Conservation (phyloP, 2,797 vertebrate genomes). For the Melanitta fusca region DNA sequence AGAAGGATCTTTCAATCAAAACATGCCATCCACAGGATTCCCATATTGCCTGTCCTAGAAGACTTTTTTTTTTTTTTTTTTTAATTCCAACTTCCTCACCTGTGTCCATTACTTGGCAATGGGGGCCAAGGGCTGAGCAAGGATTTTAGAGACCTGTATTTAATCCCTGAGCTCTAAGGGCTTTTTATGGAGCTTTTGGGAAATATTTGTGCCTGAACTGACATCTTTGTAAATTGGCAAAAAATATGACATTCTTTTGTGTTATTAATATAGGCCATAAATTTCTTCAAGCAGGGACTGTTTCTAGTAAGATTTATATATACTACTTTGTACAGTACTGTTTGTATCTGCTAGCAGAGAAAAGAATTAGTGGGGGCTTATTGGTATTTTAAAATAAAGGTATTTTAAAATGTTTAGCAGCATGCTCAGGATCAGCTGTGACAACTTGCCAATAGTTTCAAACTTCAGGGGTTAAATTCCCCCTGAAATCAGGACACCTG, state of each 20-base stretch:
- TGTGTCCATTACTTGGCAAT: neutral
- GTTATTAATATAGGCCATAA: neutral
- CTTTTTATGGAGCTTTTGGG: neutral
- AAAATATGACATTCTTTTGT: neutral
- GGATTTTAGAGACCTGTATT: neutral
- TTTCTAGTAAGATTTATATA: neutral
- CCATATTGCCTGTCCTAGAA: neutral
- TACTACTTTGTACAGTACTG: neutral
- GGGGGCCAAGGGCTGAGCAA: neutral
- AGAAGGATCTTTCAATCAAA: neutral
- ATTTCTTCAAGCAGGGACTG: neutral
- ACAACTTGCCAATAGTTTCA: neutral
- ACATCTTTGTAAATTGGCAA: neutral
- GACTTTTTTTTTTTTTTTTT: neutral
- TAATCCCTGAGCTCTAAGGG: neutral
- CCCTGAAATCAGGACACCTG: neutral
- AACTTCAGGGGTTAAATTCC: neutral
- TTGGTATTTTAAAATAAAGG: neutral
- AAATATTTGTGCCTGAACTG: neutral
- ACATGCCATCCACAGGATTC: rapidly evolving
- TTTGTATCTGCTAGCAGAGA: neutral
- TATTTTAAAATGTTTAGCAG: neutral
- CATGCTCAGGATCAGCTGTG: neutral
- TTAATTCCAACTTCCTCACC: neutral
- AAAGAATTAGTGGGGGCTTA: neutral